Base-by-base conservation (phyloP, 2,888 invertebrate genomes). In the Cephus runcator region DNA sequence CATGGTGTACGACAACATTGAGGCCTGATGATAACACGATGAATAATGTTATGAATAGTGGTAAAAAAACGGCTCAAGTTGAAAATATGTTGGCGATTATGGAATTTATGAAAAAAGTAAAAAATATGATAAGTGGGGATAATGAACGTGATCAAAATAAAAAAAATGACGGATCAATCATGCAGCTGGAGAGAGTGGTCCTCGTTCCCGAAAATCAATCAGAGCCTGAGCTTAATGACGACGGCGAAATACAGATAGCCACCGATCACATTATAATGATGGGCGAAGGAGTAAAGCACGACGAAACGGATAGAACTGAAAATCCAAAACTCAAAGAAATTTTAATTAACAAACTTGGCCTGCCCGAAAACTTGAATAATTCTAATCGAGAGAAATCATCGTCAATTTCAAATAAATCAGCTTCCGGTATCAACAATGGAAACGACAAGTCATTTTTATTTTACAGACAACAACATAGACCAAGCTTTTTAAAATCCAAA, bases 71-170 rank as follows among this genome's bases (percentile, higher is more conserved):
- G 30, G 81, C 77, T 40, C 33, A 76, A 34, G 77, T 79, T 82
- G 83, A 81, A 75, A 86, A 85, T 35, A 83, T 86, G 82, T 33
- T 85, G 73, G 85, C 85, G 6, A 83, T 88, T 11, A 76, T 85
- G 34, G 83, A 83, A 34, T 86, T 88, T n/a, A 80, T 88, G 74
- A 81, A 82, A 35, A 86, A 86, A 36, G 73, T 88, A 6, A 81
- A 87, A 73, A 80, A 79, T 15, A 78, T 87, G 0, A 75, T 85
- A 34, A 81, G 35, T n/a, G 76, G 79, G 0, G 78, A 80, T 0
- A 83, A 81, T n/a, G 74, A 79, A 3, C 76, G 76, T 12, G 35
- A 77, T 12, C 73, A 78, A 15, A 71, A 75, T 36, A 73, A 78
- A 23, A 79, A 81, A 33, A 56, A 80, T 30, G 77, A 75, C 6